Conservation (phyloP, 2,113 vertebrate genomes). For the Myiopsitta monachus region DNA sequence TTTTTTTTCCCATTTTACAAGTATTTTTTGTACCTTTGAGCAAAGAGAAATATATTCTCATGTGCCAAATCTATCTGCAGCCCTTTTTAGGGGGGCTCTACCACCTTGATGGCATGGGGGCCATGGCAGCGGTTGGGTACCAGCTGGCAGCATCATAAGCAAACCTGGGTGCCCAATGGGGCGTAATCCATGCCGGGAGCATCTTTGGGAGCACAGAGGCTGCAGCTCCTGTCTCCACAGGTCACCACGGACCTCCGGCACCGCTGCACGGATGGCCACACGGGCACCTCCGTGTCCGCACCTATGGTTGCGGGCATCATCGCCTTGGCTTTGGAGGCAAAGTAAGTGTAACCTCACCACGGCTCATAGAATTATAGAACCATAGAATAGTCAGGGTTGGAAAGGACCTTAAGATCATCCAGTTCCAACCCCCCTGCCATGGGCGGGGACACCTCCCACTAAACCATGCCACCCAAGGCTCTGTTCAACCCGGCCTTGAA, state of each 20-base stretch:
- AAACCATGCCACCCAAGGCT: no score
- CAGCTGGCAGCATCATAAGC: not conserved
- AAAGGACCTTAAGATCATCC: no score
- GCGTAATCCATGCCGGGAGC: accelerated
- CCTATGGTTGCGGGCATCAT: constrained; percentile 82
- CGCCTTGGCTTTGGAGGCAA: constrained; percentile 81
- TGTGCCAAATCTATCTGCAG: not conserved
- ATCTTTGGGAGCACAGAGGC: not conserved
- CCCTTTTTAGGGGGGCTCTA: not conserved
- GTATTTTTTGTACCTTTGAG: not conserved
- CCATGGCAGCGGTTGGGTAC: accelerated
- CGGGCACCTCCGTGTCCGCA: constrained; percentile 79
- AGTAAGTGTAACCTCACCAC: constrained; percentile 61
- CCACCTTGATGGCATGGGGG: accelerated
- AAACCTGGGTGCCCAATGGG: not conserved
- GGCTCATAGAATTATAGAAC: not conserved
- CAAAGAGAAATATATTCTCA: not conserved
- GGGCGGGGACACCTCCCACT: no score
- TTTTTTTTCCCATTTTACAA: not conserved
- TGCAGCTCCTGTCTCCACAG: constrained; percentile 33
- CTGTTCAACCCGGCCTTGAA: no score
- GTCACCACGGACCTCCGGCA: constrained; percentile 80
- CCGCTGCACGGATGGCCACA: constrained; percentile 79
- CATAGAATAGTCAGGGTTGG: no score
- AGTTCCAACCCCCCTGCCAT: no score